phyloP scores from a whole-genome alignment of 37 sponge, comb jelly and placozoan species.

The Oopsacas minuta region DNA sequence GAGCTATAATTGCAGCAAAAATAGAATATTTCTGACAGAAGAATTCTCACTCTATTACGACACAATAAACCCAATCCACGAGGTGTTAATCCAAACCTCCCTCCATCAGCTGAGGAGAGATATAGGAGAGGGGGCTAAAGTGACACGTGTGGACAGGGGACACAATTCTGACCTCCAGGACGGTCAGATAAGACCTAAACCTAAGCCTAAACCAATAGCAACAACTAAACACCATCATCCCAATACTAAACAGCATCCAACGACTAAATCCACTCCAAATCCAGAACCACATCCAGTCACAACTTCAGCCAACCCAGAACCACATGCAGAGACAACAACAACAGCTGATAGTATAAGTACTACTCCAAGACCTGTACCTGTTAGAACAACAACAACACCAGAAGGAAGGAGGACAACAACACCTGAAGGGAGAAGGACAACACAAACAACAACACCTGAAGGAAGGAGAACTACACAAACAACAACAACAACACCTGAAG shows the following conservation, averaged over 20 bases:
- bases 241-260: background rate
- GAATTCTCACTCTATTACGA: background rate
- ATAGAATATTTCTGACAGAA: background rate
- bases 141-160: background rate
- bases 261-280: background rate
- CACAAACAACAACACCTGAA: background rate
- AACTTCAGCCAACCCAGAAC: background rate
- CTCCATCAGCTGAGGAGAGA: background rate
- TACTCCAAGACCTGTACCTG: background rate
- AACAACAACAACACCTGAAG: background rate
- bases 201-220: background rate
- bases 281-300: background rate
- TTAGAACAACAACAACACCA: background rate
- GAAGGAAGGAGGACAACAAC: background rate
- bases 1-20: background rate
- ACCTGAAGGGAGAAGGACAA: background rate
- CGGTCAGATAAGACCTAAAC: background rate
- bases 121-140: background rate
- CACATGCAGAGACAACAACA: background rate
- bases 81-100: background rate
- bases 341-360: background rate
- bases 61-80: background rate
- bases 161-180: background rate
- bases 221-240: background rate
- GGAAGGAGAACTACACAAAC: background rate